Evolutionary conservation across 2,797 vertebrate species (phyloP).

Genomic region (Aulostomus chinensis): DNA sequence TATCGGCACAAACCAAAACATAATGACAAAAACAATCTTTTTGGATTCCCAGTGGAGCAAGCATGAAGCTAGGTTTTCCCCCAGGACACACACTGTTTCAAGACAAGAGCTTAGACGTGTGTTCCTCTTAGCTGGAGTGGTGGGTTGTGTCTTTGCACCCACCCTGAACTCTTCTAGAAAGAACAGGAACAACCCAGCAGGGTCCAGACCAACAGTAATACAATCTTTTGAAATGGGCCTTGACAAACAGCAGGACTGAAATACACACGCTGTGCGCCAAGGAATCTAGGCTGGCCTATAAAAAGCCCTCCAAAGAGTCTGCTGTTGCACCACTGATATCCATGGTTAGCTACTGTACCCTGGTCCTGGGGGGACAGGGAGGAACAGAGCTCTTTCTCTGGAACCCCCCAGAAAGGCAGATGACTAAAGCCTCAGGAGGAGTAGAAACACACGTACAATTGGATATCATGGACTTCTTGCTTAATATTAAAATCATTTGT

Average conservation of each 20-base stretch:
- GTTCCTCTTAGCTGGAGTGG: not conserved
- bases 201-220: conserved; percentile 57
- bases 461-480: not conserved
- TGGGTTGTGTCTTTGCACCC: conserved; percentile 3
- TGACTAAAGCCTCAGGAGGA: not conserved
- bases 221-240: conserved; percentile 53
- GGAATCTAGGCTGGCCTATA: conserved; percentile 77
- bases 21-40: no score
- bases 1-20: no score
- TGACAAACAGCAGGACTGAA: conserved; percentile 64
- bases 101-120: not conserved
- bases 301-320: conserved; percentile 70
- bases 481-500: not conserved
- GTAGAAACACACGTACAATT: not conserved
- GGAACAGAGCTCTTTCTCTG: conserved; percentile 17
- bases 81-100: not conserved
- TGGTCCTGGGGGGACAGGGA: conserved; percentile 23
- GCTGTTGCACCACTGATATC: conserved; percentile 44
- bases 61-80: no score
- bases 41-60: no score
- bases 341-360: conserved; percentile 44
- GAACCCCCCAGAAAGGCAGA: conserved; percentile 13
- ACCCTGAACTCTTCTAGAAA: conserved; percentile 34
- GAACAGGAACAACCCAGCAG: conserved; percentile 10
- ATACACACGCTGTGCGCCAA: conserved; percentile 57